Conservation (phyloP, 2,113 vertebrate species). For the Syngnathus floridae region DNA sequence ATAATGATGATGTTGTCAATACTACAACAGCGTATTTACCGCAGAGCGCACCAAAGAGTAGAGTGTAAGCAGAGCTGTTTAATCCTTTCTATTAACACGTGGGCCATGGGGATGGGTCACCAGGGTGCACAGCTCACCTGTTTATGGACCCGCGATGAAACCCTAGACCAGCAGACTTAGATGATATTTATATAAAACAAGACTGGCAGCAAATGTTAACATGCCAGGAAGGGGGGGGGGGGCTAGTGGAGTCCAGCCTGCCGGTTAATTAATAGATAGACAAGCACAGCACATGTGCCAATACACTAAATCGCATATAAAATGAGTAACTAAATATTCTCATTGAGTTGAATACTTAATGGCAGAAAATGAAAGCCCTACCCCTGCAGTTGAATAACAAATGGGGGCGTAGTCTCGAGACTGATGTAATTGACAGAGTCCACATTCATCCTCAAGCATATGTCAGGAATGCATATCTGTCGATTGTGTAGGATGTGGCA, state of each 20-base stretch:
- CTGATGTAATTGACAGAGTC: constrained; percentile 45
- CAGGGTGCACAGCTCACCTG: constrained; percentile 54
- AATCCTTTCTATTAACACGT: constrained; percentile 44
- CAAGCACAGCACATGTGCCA: background rate
- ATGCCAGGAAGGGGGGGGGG: constrained; percentile 18
- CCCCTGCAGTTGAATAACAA: constrained; percentile 56
- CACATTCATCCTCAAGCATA: constrained; percentile 26
- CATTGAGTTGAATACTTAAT: background rate
- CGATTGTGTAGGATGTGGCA: background rate
- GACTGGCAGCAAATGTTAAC: constrained; percentile 35
- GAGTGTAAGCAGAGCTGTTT: constrained; percentile 10
- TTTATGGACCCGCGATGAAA: constrained; percentile 62
- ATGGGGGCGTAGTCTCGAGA: constrained; percentile 46
- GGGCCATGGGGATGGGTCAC: constrained; percentile 24
- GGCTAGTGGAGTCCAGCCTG: background rate
- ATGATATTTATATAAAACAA: constrained; percentile 66
- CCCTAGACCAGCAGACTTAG: constrained; percentile 44
- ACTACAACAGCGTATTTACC: constrained; percentile 17
- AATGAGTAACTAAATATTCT: no score
- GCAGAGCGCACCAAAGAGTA: constrained; percentile 8
- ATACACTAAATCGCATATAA: no score
- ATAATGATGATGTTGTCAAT: constrained; percentile 47
- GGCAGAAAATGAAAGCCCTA: constrained; percentile 65
- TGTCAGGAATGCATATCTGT: background rate
- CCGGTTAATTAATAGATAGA: background rate